Evolutionary conservation across 2,888 invertebrate species (phyloP), one percentile per base, ranked within the genome.

Genomic region (Rhorus exstirpatorius): DNA sequence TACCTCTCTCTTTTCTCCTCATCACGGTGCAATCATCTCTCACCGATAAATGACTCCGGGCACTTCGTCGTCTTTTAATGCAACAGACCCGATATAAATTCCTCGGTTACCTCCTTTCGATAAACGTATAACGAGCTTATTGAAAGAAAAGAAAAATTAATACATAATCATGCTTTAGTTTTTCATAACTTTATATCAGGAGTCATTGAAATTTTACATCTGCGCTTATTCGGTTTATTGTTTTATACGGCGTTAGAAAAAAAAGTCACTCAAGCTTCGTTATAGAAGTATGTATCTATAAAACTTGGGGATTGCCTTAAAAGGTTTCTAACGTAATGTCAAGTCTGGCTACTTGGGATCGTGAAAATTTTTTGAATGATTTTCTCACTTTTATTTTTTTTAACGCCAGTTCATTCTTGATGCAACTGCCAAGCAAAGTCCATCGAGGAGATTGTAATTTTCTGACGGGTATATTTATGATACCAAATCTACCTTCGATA

Each of bases 11-110:
- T 70, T 67, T 70, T 78, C n/a, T n/a, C 31, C 31, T 31, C 31
- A 3, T 31, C 31, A 31, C 31, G 31, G 31, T 31, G 31, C 31
- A 31, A 6, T 31, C 31, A 31, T 77, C 71, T 79, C 49, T 88
- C 84, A 86, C 87, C 87, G 80, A 35, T 87, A 91, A 90, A 90
- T 90, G 90, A 90, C 90, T 85, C 86, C 86, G 88, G 88, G 88
- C 87, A 89, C 87, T 85, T 75, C 46, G 26, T 58, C 41, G 74
- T 77, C 60, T 76, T 71, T 75, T 44, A 51, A 60, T 76, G 41
- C 49, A 70, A 55, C 53, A 46, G 6, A 10, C 38, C 24, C 51
- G 46, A 35, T 67, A 67, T 49, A 17, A 7, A 53, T 68, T 53
- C 53, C 21, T 38, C 31, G 17, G 38, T 24, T 12, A 14, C 49